phyloP scores from a whole-genome alignment of 2,888 invertebrate species.

The Eupsilia transversa region DNA sequence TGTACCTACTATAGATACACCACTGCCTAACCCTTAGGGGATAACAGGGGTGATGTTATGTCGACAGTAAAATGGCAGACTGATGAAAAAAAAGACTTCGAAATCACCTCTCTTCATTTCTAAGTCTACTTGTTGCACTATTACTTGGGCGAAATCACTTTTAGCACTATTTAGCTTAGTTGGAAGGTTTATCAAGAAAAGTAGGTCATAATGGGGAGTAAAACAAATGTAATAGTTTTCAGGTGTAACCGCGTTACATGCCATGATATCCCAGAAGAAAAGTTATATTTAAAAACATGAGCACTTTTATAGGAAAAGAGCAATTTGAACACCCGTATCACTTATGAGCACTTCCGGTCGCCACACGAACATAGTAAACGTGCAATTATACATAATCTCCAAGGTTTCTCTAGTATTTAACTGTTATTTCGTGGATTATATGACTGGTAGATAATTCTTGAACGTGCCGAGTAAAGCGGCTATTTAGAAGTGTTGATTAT shows the following conservation, averaged over 20 bases:
- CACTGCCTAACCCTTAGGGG: too few species aligned
- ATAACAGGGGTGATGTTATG: too few species aligned
- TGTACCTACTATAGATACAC: too few species aligned
- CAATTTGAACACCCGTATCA: slow-evolving; percentile 27
- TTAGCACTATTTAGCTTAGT: not conserved
- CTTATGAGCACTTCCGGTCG: slow-evolving; percentile 16
- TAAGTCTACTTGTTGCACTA: too few species aligned
- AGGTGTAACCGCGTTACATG: not conserved
- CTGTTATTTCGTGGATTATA: slow-evolving; percentile 54
- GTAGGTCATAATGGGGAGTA: not conserved
- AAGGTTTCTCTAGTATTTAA: slow-evolving; percentile 56
- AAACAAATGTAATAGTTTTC: not conserved
- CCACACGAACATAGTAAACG: slow-evolving; percentile 6
- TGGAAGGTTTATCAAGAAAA: not conserved
- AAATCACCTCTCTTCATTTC: too few species aligned
- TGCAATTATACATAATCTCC: slow-evolving; percentile 47
- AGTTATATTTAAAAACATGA: not conserved
- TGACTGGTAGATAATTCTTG: slow-evolving; percentile 14
- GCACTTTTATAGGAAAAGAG: slow-evolving; percentile 3
- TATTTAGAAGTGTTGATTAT: slow-evolving; percentile 32
- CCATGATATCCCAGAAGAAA: not conserved
- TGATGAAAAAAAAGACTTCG: too few species aligned
- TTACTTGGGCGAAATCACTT: not conserved
- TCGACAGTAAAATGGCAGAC: too few species aligned
- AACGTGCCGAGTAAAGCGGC: slow-evolving; percentile 9